These are phyloP conservation scores for Typhlichthys eigenmanni DNA, from an alignment of 2,797 vertebrate species.

Conservation along the genomic window DNA sequence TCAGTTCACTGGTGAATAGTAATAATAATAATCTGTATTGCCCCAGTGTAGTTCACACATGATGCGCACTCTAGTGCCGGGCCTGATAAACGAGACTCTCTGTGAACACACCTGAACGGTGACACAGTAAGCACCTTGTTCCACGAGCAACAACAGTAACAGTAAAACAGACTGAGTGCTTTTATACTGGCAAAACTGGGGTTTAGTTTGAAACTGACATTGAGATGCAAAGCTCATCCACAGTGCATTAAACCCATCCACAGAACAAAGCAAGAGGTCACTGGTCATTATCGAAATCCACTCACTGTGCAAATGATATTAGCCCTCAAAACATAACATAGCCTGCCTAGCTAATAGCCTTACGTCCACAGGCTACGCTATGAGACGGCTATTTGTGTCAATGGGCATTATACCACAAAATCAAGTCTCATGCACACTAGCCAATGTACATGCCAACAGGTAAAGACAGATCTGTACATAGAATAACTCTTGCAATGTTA, in stretches of 20 bases:
- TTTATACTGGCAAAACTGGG: conserved; percentile 3
- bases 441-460: conserved; percentile 27
- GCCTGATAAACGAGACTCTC: too few species aligned
- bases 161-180: conserved; percentile 9
- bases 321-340: conserved; percentile 1
- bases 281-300: neutral
- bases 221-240: conserved; percentile 24
- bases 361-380: conserved; percentile 20
- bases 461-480: neutral
- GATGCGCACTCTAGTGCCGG: too few species aligned
- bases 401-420: conserved; percentile 10
- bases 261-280: conserved; percentile 16
- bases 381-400: neutral
- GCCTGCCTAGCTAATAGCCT: neutral
- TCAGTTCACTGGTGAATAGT: conserved; percentile 9
- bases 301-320: conserved; percentile 13
- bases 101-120: conserved; percentile 14
- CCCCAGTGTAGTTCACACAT: too few species aligned
- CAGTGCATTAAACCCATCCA: conserved; percentile 20
- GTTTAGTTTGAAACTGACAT: neutral
- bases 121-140: conserved; percentile 9
- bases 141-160: conserved; percentile 17
- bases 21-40: too few species aligned
- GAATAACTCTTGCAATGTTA: conserved; percentile 11
- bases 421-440: conserved; percentile 8